These are phyloP conservation scores for Papilio glaucus DNA, from an alignment of 1,140 invertebrate species.

Conservation along the genomic window DNA sequence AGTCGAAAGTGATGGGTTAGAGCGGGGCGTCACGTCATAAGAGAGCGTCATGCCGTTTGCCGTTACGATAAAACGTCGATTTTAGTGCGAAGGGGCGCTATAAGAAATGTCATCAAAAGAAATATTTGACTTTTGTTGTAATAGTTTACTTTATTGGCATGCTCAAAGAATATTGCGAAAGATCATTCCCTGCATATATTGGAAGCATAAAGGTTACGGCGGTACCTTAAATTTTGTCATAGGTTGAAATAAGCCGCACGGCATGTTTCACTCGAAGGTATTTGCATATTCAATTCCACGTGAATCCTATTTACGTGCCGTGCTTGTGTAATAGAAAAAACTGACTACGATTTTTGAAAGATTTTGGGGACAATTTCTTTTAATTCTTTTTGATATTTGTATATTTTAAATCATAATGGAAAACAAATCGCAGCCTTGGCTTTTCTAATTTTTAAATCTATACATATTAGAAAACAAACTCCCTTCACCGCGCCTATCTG, in stretches of 20 bases:
- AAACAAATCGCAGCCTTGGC: too few relatives aligned
- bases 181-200: slow-evolving; percentile 7
- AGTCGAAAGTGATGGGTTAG: too few relatives aligned
- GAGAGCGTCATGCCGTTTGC: too few relatives aligned
- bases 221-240: slow-evolving; percentile 15
- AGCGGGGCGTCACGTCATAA: too few relatives aligned
- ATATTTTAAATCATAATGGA: too few relatives aligned
- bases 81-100: too few relatives aligned
- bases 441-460: too few relatives aligned
- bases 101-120: too few relatives aligned
- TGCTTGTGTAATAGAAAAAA: slow-evolving; percentile 15
- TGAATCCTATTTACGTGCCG: neutral
- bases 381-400: neutral
- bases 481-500: too few relatives aligned
- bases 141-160: neutral
- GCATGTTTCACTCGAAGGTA: slow-evolving; percentile 11
- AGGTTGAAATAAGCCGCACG: neutral
- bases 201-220: neutral
- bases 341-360: neutral
- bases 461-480: too few relatives aligned
- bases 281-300: slow-evolving; percentile 23
- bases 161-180: neutral
- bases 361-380: neutral
- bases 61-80: too few relatives aligned
- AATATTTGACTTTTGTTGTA: neutral